Evolutionary conservation across 2,797 vertebrate species (phyloP).

Genomic region (Pristis pectinata): DNA sequence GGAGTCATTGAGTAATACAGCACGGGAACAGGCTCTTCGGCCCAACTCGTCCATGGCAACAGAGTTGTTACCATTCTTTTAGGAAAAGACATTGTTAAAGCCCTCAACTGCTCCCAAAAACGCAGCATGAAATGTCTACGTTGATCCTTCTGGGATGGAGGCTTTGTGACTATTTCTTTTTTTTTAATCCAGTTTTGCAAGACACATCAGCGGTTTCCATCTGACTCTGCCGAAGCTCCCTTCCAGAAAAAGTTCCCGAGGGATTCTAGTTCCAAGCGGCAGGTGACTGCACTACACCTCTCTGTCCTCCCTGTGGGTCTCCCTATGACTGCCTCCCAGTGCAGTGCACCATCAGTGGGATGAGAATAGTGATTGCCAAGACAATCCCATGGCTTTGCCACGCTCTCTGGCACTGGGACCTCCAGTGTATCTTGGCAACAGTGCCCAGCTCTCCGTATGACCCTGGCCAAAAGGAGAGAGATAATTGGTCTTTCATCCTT

Average conservation of each 20-base stretch:
- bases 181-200: neutral
- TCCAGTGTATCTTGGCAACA: neutral
- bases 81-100: too few species aligned
- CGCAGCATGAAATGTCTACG: too few species aligned
- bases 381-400: neutral
- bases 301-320: too few species aligned
- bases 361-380: neutral
- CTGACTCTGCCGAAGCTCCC: neutral
- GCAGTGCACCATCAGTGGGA: too few species aligned
- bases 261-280: neutral
- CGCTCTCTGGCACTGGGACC: neutral
- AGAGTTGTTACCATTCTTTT: too few species aligned
- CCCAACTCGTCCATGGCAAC: too few species aligned
- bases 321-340: too few species aligned
- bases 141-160: neutral
- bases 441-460: neutral
- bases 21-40: too few species aligned
- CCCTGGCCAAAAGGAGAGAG: neutral
- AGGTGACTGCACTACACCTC: neutral
- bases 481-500: neutral
- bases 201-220: neutral
- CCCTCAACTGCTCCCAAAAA: too few species aligned
- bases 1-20: too few species aligned
- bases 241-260: neutral
- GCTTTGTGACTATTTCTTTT: neutral